Evolutionary conservation across 2,797 vertebrate genomes (phyloP).

Genomic region (Notolabrus celidotus): DNA sequence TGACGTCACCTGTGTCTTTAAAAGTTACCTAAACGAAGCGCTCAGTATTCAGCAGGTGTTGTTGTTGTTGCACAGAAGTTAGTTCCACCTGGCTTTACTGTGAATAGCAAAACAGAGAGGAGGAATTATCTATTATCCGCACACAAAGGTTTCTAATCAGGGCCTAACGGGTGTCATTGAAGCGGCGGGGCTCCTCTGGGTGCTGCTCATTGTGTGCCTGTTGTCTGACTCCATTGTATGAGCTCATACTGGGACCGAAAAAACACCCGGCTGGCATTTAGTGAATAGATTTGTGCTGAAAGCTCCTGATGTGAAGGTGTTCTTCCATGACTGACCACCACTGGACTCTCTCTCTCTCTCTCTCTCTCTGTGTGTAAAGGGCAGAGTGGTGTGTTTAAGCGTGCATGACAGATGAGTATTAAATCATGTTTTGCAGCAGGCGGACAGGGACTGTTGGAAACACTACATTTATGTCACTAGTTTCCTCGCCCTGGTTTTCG

Average conservation of each 20-base stretch:
- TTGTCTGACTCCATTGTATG: constrained; percentile 51
- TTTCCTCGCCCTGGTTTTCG: too few relatives aligned
- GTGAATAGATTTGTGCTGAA: constrained; percentile 63
- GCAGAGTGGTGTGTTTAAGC: constrained; percentile 49
- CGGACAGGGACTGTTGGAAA: too few relatives aligned
- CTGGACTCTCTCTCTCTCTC: not conserved
- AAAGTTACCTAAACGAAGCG: not conserved
- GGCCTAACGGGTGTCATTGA: constrained; percentile 39
- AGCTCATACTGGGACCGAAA: constrained; percentile 46
- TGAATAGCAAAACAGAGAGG: constrained; percentile 45
- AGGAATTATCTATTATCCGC: constrained; percentile 53
- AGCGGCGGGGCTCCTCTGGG: constrained; percentile 31
- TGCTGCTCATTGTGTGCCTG: constrained; percentile 51
- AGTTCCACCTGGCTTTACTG: constrained; percentile 38
- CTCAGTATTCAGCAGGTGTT: not conserved
- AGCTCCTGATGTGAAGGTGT: constrained; percentile 57
- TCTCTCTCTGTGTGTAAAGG: constrained; percentile 40
- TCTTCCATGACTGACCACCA: constrained; percentile 51
- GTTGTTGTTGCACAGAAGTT: not conserved
- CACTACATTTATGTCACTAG: too few relatives aligned
- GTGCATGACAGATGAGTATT: constrained; percentile 62
- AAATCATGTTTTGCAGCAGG: constrained; percentile 63
- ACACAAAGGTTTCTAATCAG: constrained; percentile 63
- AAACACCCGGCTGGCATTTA: constrained; percentile 49
- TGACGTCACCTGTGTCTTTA: not conserved